A percentile compares a stretch with the other conserved stretches of the same genome.
Evolutionary conservation across 2,113 vertebrate species (phyloP).

Genomic region (Gallinago paraguaiae): DNA sequence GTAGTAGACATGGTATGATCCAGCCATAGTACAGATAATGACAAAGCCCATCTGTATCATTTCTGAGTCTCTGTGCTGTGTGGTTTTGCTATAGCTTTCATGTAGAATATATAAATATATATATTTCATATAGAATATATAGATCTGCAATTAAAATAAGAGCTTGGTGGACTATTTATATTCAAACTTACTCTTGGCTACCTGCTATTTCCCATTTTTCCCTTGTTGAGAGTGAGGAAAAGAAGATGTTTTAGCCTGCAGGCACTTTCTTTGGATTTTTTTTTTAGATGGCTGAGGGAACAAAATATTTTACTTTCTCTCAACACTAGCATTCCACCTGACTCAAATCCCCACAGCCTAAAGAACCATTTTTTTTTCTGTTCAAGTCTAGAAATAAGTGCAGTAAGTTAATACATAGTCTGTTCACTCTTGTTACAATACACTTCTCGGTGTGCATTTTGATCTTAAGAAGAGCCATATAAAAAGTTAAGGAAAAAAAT

Average conservation of each 20-base stretch:
- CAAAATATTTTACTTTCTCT: conserved; percentile 37
- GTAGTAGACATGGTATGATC: neutral
- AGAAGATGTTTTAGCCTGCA: neutral
- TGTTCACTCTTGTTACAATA: neutral
- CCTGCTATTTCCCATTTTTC: neutral
- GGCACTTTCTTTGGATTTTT: neutral
- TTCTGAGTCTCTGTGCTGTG: neutral
- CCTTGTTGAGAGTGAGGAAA: neutral
- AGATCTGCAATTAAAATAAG: neutral
- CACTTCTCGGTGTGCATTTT: neutral
- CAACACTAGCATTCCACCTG: neutral
- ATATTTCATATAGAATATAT: too few relatives aligned
- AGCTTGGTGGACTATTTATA: neutral
- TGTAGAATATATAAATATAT: neutral
- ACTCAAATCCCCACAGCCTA: neutral
- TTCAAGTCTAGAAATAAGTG: neutral
- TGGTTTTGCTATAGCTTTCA: neutral
- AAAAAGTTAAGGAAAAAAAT: neutral
- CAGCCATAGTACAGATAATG: neutral
- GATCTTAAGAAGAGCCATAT: neutral
- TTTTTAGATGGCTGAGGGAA: neutral
- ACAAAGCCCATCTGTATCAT: neutral
- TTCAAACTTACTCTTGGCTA: neutral
- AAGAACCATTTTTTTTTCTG: neutral
- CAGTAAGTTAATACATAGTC: neutral